phyloP scores from a whole-genome alignment of 2,113 vertebrate genomes.

The Albula glossodonta region DNA sequence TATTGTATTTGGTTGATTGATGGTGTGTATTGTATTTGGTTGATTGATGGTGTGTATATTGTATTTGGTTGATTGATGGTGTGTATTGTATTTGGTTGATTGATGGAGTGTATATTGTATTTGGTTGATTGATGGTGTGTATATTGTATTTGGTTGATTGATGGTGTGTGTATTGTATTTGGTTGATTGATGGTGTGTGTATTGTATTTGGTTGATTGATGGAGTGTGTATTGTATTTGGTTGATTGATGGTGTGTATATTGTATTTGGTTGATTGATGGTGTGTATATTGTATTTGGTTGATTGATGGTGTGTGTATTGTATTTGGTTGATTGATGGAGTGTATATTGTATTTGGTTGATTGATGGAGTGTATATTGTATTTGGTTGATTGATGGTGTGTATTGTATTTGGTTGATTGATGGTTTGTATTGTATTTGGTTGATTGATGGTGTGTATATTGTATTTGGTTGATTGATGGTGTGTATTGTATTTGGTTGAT shows the following conservation, averaged over 20 bases:
- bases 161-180: not conserved
- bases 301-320: too few species aligned
- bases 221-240: not conserved
- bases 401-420: not conserved
- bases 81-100: too few species aligned
- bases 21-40: too few species aligned
- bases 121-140: not conserved
- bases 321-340: not conserved
- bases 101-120: not conserved
- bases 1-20: not conserved
- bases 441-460: not conserved
- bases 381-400: not conserved
- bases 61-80: not conserved
- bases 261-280: not conserved
- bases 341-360: not conserved
- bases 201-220: not conserved
- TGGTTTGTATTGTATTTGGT: too few species aligned
- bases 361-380: too few species aligned
- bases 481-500: too few species aligned
- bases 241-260: not conserved
- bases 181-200: not conserved
- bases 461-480: not conserved
- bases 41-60: not conserved
- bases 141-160: too few species aligned
- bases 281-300: not conserved